A percentile compares a stretch with the other conserved stretches of the same genome.
Evolutionary conservation across 1,140 invertebrate species (phyloP).

Genomic region (Holotrichia oblita): DNA sequence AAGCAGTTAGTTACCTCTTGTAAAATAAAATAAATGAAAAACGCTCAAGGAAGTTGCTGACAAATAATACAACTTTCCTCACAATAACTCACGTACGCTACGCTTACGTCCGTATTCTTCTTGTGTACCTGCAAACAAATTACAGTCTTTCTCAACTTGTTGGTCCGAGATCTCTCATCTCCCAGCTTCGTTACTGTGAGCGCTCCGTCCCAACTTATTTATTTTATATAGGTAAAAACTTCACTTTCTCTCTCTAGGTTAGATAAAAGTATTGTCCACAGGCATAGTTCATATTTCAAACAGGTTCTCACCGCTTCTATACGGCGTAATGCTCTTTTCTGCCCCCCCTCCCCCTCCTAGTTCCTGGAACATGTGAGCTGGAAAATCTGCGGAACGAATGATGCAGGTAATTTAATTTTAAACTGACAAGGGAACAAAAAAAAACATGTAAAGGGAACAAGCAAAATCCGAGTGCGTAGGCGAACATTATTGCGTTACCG

Average conservation of each 20-base stretch:
- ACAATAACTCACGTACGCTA: not conserved
- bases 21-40: too few relatives aligned
- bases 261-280: constrained; percentile 21
- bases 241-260: not conserved
- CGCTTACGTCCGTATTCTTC: not conserved
- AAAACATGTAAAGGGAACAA: not conserved
- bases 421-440: constrained; percentile 13
- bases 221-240: not conserved
- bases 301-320: constrained; percentile 20
- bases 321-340: not conserved
- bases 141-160: not conserved
- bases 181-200: not conserved
- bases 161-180: constrained; percentile 4
- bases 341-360: not conserved
- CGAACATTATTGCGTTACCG: not conserved
- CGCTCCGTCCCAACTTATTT: constrained; percentile 2
- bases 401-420: constrained; percentile 33
- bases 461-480: not conserved
- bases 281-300: constrained; percentile 23
- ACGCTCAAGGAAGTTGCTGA: not conserved
- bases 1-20: not conserved
- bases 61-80: not conserved
- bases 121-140: not conserved
- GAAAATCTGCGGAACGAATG: constrained; percentile 26
- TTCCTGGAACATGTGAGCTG: constrained; percentile 14